Conservation (phyloP, 2,113 vertebrate genomes). For the Hiodon tergisus region DNA sequence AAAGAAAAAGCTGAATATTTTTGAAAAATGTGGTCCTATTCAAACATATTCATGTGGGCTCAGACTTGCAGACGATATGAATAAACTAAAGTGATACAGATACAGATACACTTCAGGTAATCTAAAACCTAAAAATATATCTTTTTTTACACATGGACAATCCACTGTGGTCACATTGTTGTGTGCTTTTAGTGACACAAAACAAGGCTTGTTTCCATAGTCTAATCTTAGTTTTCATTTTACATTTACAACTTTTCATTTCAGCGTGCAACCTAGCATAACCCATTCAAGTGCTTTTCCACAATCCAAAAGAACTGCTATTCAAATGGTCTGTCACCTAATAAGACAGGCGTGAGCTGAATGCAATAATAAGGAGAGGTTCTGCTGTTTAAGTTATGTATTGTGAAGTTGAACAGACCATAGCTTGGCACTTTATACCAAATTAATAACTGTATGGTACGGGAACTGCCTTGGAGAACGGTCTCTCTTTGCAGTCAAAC, state of each 20-base stretch:
- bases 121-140: no score
- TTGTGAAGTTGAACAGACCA: background rate
- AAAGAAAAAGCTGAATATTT: no score
- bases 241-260: conserved; percentile 22
- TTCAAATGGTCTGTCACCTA: conserved; percentile 42
- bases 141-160: no score
- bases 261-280: conserved; percentile 9
- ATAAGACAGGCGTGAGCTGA: conserved; percentile 25
- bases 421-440: no score
- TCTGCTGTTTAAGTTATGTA: conserved; percentile 19
- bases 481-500: no score
- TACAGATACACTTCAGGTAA: no score
- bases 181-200: conserved; percentile 28
- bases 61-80: background rate
- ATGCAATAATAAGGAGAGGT: conserved; percentile 22
- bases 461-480: no score
- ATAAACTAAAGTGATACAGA: background rate
- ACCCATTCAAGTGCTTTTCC: conserved; percentile 27
- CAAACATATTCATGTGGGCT: no score
- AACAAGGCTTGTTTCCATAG: conserved; percentile 15
- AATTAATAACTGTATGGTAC: no score
- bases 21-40: no score
- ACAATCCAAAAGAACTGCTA: conserved; percentile 26
- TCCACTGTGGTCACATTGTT: conserved; percentile 2
- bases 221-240: conserved; percentile 31